Evolutionary conservation across 2,113 vertebrate species (phyloP).

Genomic region (Rissa tridactyla): DNA sequence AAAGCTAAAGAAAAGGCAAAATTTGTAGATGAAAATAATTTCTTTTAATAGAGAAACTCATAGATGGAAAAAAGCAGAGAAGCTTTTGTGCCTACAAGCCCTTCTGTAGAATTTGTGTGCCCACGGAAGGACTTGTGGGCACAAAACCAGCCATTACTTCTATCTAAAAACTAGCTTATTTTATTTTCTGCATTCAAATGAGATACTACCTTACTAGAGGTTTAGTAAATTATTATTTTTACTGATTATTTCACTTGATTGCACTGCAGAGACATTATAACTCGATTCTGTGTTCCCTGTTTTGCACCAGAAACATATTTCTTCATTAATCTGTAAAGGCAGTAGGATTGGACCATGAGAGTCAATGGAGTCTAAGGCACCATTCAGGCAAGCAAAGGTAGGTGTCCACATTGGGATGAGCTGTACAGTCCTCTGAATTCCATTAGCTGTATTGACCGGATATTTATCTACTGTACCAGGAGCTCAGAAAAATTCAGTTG

Average conservation of each 20-base stretch:
- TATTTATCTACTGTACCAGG: background rate
- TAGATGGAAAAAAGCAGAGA: background rate
- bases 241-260: background rate
- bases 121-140: background rate
- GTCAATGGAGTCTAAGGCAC: background rate
- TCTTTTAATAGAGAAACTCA: background rate
- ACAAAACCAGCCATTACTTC: background rate
- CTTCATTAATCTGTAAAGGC: background rate
- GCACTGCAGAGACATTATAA: background rate
- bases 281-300: background rate
- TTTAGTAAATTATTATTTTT: background rate
- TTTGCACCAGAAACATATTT: background rate
- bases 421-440: background rate
- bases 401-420: background rate
- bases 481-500: background rate
- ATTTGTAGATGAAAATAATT: background rate
- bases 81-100: background rate
- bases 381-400: background rate
- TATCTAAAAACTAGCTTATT: background rate
- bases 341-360: background rate
- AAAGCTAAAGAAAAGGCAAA: background rate
- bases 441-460: background rate
- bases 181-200: background rate
- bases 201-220: background rate
- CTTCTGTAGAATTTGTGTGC: background rate